phyloP scores from a whole-genome alignment of 2,888 invertebrate genomes.

The Lomographa bimaculata region DNA sequence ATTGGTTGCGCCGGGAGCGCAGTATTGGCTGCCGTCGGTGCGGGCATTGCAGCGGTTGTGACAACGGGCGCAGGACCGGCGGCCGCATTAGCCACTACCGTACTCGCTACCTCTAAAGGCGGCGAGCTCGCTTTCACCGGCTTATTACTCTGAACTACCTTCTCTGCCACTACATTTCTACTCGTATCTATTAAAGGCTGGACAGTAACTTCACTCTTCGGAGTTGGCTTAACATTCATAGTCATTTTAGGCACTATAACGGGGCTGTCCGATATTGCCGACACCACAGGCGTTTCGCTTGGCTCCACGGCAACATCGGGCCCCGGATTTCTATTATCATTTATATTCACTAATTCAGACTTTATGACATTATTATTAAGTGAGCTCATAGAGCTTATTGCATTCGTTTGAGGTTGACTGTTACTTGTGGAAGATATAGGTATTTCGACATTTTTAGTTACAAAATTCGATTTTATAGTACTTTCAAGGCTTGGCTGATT shows the following conservation, averaged over 20 bases:
- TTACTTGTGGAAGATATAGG: conserved; percentile 53
- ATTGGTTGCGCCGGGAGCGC: conserved; percentile 23
- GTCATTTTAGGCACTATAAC: conserved; percentile 85
- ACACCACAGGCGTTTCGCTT: conserved; percentile 86
- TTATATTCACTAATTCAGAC: conserved; percentile 72
- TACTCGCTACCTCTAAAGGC: conserved; percentile 4
- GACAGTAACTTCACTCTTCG: conserved; percentile 62
- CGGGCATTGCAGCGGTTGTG: conserved; percentile 26
- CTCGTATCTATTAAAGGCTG: conserved; percentile 68
- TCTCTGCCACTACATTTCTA: conserved; percentile 56
- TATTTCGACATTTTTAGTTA: conserved; percentile 57
- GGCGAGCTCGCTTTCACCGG: conserved; percentile 3
- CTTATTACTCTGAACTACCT: conserved; percentile 51
- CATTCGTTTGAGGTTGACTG: conserved; percentile 63
- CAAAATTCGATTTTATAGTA: conserved; percentile 56
- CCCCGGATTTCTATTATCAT: conserved; percentile 69
- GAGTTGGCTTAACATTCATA: conserved; percentile 64
- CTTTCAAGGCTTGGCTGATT: conserved; percentile 64
- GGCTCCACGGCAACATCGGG: conserved; percentile 62
- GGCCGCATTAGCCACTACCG: conserved; percentile 9
- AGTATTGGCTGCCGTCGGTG: conserved; percentile 23
- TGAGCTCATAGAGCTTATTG: conserved; percentile 66
- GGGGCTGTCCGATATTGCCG: conserved; percentile 88
- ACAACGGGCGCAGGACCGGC: conserved; percentile 10
- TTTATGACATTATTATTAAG: conserved; percentile 74